These are phyloP conservation scores for Perccottus glenii DNA, from an alignment of 2,113 vertebrate genomes.

Conservation along the genomic window DNA sequence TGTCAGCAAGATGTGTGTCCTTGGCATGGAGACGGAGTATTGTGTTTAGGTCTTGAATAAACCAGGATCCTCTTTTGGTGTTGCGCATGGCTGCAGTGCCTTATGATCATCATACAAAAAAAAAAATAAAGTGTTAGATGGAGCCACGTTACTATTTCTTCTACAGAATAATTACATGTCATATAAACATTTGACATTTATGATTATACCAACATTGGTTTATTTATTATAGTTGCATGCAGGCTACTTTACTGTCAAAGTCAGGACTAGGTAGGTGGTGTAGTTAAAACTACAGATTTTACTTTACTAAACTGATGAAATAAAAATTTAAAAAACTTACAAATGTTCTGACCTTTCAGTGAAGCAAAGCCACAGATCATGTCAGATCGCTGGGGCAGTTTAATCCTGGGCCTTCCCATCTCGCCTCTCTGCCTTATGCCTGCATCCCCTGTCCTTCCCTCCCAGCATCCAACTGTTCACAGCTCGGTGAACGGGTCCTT, in stretches of 20 bases:
- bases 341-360: slow-evolving; percentile 87
- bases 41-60: slow-evolving; percentile 87
- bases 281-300: neutral
- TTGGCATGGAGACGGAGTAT: slow-evolving; percentile 85
- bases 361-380: slow-evolving; percentile 97
- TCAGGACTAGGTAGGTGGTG: no score
- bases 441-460: slow-evolving; percentile 73
- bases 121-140: slow-evolving; percentile 1
- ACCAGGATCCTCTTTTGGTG: slow-evolving; percentile 97
- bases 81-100: slow-evolving; percentile 96
- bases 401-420: slow-evolving; percentile 77
- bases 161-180: no score
- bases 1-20: slow-evolving; percentile 92
- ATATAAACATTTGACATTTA: neutral
- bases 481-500: slow-evolving; percentile 75
- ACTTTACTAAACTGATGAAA: neutral
- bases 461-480: slow-evolving; percentile 88
- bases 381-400: slow-evolving; percentile 92
- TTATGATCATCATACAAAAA: slow-evolving; percentile 51
- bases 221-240: neutral
- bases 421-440: slow-evolving; percentile 74
- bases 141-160: neutral
- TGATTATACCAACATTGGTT: neutral
- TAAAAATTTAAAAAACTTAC: slow-evolving; percentile 43
- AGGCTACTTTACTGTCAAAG: no score